Evolutionary conservation across 2,113 vertebrate genomes (phyloP).

Genomic region (Geococcyx californianus): DNA sequence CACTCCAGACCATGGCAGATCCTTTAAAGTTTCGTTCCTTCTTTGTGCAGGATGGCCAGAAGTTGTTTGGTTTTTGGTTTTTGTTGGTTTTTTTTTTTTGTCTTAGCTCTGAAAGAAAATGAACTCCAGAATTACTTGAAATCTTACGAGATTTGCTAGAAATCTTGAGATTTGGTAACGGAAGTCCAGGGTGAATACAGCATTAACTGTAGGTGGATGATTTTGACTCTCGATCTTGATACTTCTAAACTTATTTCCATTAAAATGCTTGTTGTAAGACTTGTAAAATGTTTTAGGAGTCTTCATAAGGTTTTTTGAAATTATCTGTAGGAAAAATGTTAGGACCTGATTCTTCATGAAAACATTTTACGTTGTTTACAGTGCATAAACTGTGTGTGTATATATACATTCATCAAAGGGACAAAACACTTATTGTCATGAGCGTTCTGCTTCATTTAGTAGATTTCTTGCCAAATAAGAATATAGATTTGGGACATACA

Average conservation of each 20-base stretch:
- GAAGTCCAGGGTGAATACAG: neutral
- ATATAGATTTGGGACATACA: neutral
- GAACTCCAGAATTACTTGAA: neutral
- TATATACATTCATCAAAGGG: neutral
- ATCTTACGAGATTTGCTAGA: slow-evolving; percentile 2
- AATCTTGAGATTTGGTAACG: neutral
- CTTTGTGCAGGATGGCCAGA: neutral
- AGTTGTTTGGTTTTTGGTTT: too few species aligned
- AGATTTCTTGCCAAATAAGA: neutral
- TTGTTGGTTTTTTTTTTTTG: too few species aligned
- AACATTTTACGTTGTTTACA: neutral
- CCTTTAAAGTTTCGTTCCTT: neutral
- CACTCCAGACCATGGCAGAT: neutral
- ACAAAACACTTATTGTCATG: neutral
- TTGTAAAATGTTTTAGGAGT: neutral
- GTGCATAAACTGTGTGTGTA: neutral
- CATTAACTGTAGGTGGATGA: neutral
- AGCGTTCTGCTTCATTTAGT: neutral
- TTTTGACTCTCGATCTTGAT: neutral
- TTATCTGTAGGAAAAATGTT: neutral
- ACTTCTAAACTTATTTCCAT: neutral
- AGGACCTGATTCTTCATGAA: neutral
- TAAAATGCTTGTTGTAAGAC: neutral
- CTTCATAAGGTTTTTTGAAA: neutral
- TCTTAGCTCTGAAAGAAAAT: neutral